phyloP scores from a whole-genome alignment of 1,140 invertebrate species.

The Protaetia brevitarsis region DNA sequence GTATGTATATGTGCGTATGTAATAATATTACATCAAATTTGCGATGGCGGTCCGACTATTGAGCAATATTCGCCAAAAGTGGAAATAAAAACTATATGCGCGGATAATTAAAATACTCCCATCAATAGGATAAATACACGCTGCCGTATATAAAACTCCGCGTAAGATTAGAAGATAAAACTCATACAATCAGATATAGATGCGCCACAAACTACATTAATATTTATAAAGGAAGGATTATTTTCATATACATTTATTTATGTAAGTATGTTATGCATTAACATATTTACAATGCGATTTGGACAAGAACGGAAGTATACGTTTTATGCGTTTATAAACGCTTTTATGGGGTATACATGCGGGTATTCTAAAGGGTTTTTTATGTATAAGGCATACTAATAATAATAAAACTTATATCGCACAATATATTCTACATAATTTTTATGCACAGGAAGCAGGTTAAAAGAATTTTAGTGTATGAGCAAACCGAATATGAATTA shows the following conservation, averaged over 20 bases:
- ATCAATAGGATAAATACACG: no score
- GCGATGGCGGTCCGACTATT: conserved; percentile 1
- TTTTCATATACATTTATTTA: conserved; percentile 5
- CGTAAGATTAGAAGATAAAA: no score
- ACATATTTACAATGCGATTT: conserved; percentile 10
- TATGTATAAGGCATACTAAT: no score
- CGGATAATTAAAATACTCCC: no score
- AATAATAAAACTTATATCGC: no score
- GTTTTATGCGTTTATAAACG: neutral
- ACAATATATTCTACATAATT: no score
- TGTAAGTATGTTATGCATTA: neutral
- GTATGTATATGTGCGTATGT: neutral
- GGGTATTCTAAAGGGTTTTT: neutral
- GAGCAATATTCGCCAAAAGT: neutral
- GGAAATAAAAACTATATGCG: neutral
- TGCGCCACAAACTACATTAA: neutral
- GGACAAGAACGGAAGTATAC: neutral
- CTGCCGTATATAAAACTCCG: no score
- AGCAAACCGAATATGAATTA: no score
- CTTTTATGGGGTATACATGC: no score
- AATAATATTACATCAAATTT: conserved; percentile 9
- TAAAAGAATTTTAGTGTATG: no score
- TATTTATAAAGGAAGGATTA: conserved; percentile 14
- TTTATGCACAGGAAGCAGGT: no score
- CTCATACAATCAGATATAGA: neutral